Evolutionary conservation across 1,140 invertebrate species (phyloP).

Genomic region (Parasteatoda tepidariorum): DNA sequence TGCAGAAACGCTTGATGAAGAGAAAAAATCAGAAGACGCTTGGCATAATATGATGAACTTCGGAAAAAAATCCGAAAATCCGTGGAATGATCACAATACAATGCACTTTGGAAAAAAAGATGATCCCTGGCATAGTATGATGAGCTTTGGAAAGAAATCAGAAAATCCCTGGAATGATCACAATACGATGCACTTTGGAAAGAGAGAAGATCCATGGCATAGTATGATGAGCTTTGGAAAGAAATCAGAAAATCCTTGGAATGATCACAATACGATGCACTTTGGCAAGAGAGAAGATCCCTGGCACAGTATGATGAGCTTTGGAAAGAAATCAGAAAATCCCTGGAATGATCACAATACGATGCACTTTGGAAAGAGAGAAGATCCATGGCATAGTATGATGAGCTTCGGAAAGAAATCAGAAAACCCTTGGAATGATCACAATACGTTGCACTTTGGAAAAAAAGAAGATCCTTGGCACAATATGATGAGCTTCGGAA

Average conservation of each 20-base stretch:
- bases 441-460: slow-evolving; percentile 6
- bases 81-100: background rate
- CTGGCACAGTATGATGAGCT: slow-evolving; percentile 24
- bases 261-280: background rate
- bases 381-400: background rate
- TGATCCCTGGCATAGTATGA: slow-evolving; percentile 19
- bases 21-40: background rate
- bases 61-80: slow-evolving; percentile 1
- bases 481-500: slow-evolving; percentile 28
- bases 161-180: slow-evolving; percentile 4
- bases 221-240: slow-evolving; percentile 36
- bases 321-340: slow-evolving; percentile 1
- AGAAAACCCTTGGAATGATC: slow-evolving; percentile 5
- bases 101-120: slow-evolving; percentile 7
- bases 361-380: slow-evolving; percentile 25
- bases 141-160: slow-evolving; percentile 20
- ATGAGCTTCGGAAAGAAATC: slow-evolving; percentile 8
- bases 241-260: background rate
- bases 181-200: slow-evolving; percentile 5
- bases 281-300: slow-evolving; percentile 1
- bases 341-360: background rate
- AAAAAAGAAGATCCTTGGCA: slow-evolving; percentile 26
- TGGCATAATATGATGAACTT: slow-evolving; percentile 6
- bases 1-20: background rate
- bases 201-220: slow-evolving; percentile 25